Base-by-base conservation (phyloP, 2,113 vertebrate genomes). In the Neoarius graeffei region DNA sequence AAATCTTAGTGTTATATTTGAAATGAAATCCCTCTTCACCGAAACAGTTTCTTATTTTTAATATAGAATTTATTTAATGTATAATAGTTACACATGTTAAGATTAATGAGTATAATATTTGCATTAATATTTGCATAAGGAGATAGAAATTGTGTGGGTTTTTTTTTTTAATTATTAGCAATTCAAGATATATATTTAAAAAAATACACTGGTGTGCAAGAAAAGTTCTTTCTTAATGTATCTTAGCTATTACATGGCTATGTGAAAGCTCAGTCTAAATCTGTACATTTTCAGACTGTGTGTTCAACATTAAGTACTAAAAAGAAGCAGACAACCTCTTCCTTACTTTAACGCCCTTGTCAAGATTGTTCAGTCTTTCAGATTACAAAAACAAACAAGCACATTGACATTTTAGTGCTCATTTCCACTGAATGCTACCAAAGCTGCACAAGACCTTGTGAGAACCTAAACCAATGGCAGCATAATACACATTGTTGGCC, bases 401-500 rank as follows among this genome's bases (percentile, higher is more conserved):
- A 83, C 86, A 76, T 79, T 91, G 88, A 89, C 81, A 87, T 91
- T 91, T 90, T 88, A 79, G 71, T 86, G 67, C 87, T 88, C 90
- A 91, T 83, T 85, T 71, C 59, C 80, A 86, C 79, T 89, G 89
- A 88, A 90, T 81, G 84, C 86, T 86, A 86, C 77, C 81, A 88
- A 88, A 90, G 84, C 86, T 87, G 82, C 81, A 84, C 86, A 87
- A 90, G 89, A 88, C 89, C 89, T 71, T 89, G 89, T 85, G 92
- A 93, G 89, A 92, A 90, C 87, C 90, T 92, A 95, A 96, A 96
- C 95, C 95, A 95, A 96, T 94, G 96, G 57, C 83, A 91, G 91
- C 92, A 95, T 94, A 95, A 96, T 95, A 90, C 94, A 90, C 94
- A 94, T 95, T 95, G 94, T 96, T 92, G 94, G 92, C 90, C 92